Evolutionary conservation across 2,113 vertebrate genomes (phyloP).

Genomic region (Vidua macroura): DNA sequence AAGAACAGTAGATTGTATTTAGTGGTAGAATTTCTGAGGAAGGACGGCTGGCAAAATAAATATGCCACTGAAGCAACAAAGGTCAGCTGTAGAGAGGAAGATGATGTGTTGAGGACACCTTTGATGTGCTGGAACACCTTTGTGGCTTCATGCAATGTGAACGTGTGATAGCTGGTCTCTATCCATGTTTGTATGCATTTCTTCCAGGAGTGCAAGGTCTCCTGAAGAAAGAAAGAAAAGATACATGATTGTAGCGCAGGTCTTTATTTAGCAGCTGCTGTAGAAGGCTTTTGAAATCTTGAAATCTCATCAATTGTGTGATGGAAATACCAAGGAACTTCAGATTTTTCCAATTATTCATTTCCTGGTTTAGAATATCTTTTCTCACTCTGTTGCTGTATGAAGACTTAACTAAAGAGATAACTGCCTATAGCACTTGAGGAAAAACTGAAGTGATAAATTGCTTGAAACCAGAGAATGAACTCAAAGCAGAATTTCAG

Average conservation of each 20-base stretch:
- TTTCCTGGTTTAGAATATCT: neutral
- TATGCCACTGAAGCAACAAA: neutral
- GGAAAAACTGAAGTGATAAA: neutral
- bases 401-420: neutral
- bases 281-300: neutral
- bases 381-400: neutral
- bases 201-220: neutral
- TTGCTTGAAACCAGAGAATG: neutral
- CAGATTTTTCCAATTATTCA: neutral
- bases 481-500: too few relatives aligned
- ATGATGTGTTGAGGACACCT: neutral
- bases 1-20: neutral
- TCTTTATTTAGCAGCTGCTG: neutral
- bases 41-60: neutral
- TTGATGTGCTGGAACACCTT: neutral
- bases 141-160: neutral
- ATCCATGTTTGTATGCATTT: neutral
- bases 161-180: neutral
- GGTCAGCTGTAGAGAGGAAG: neutral
- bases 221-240: neutral
- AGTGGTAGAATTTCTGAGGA: neutral
- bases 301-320: neutral
- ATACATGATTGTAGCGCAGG: neutral
- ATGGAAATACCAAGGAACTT: neutral
- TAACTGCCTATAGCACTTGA: neutral